Base-by-base conservation (phyloP, 1,140 invertebrate genomes). In the Copidosoma floridanum region DNA sequence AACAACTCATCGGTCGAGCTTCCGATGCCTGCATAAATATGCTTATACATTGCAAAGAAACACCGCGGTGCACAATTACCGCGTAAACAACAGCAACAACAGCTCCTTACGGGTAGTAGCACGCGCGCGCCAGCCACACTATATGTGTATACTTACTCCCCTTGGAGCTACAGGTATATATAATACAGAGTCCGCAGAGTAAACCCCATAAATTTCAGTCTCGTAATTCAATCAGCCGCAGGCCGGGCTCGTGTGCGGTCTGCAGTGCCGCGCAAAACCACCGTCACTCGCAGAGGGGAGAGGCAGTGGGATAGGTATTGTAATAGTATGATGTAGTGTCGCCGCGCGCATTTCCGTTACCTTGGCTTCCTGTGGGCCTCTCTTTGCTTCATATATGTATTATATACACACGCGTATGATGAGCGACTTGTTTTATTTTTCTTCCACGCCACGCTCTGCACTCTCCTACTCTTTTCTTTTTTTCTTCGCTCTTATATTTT, bases 151-250 rank as follows among this genome's bases (percentile, higher is more conserved):
- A n/a, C n/a, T n/a, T n/a, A n/a, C n/a, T n/a, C n/a, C n/a, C n/a
- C n/a, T n/a, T n/a, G n/a, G n/a, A n/a, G n/a, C n/a, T n/a, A n/a
- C n/a, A n/a, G n/a, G n/a, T n/a, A n/a, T n/a, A n/a, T n/a, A n/a
- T n/a, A n/a, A n/a, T n/a, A n/a, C n/a, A n/a, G n/a, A n/a, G n/a
- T n/a, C n/a, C n/a, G n/a, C n/a, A n/a, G n/a, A n/a, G 48, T n/a
- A 27, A 46, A 47, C 35, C 48, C 38, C 59, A 55, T 61, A 61
- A 61, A 61, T 61, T 50, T 48, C 37, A 55, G 52, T 55, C 59
- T 61, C 59, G 59, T 61, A 61, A 61, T 61, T 61, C 59, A 61
- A 56, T 61, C 59, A 61, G 41, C 59, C 46, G 44, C 40, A 44
- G 29, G 20, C 57, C 24, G 35, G 10, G 47, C 29, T 43, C 3